Percentiles rank a stretch among this genome's conserved stretches.
Conservation (phyloP, 2,113 vertebrate genomes). For the Heptranchias perlo region DNA sequence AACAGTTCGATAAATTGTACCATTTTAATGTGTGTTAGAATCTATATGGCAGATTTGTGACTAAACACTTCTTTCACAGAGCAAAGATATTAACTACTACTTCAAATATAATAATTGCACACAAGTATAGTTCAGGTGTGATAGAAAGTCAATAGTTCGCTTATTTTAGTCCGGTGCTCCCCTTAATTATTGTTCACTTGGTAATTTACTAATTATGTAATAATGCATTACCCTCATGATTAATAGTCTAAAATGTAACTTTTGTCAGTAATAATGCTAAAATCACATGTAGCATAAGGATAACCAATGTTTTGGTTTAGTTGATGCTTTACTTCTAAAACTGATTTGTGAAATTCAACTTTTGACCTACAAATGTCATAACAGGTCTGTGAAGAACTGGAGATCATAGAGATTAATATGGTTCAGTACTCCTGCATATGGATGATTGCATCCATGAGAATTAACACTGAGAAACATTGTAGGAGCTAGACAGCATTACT, state of each 20-base stretch:
- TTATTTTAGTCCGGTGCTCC: background rate
- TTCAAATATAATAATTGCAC: background rate
- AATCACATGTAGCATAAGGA: background rate
- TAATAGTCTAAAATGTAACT: background rate
- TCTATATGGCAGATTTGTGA: background rate
- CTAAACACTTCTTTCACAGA: background rate
- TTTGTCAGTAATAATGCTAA: background rate
- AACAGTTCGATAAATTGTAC: background rate
- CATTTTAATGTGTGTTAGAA: background rate
- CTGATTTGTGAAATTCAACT: background rate
- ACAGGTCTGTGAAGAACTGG: background rate
- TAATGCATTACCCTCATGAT: background rate
- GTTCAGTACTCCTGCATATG: too few relatives aligned
- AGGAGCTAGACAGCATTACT: too few relatives aligned
- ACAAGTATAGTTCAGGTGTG: background rate
- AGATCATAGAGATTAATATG: background rate
- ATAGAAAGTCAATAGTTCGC: background rate
- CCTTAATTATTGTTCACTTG: background rate
- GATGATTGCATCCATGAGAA: background rate
- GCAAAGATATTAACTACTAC: background rate
- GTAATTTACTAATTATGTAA: background rate
- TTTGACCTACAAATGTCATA: background rate
- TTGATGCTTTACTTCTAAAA: background rate
- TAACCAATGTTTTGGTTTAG: background rate
- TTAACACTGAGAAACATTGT: background rate